Evolutionary conservation across 2,113 vertebrate species (phyloP), one percentile per base, ranked within the genome.

Genomic region (Sinocyclocheilus grahami): DNA sequence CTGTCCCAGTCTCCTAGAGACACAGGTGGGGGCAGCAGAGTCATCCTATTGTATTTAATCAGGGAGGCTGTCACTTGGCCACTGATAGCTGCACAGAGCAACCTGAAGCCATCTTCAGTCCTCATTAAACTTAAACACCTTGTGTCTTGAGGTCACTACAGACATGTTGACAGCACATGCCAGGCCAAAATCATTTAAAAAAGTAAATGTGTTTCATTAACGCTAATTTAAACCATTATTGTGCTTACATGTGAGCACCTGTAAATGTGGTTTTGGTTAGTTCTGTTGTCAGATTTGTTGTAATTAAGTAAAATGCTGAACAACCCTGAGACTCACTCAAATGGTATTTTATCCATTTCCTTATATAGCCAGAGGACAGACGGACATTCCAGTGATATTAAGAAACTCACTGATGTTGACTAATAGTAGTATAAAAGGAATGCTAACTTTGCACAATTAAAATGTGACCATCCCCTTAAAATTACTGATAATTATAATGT

Each of bases 21-120:
- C 85, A 84, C 78, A 60, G 18, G 48, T 72, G 85, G 77, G 77
- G 53, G 82, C 87, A 86, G 81, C 46, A 83, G 48, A 53, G 75
- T 84, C 33, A 46, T 55, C 48, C 27, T 16, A n/a, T 74, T 81
- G 46, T 33, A 16, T 67, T 74, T 33, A 75, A 80, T 27, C 48
- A 24, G 3, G 37, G 71, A 77, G 75, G 22, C 62, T 82, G 51
- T 6, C 63, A 30, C 42, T 22, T 2, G 46, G 8, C 27, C 62
- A 72, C 27, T 63, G 78, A 62, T 33, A 58, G 8, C 18, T 24
- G 51, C 5, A 42, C 30, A 53, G 18, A 85, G 75, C 60, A 78
- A 78, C 74, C 46, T 85, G 60, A 58, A 37, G 76, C 60, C 22
- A 71, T 63, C 85, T 69, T 8, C 13, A 72, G 33, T 10, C 22